phyloP scores from a whole-genome alignment of 2,113 vertebrate genomes.

The Ascaphus truei region DNA sequence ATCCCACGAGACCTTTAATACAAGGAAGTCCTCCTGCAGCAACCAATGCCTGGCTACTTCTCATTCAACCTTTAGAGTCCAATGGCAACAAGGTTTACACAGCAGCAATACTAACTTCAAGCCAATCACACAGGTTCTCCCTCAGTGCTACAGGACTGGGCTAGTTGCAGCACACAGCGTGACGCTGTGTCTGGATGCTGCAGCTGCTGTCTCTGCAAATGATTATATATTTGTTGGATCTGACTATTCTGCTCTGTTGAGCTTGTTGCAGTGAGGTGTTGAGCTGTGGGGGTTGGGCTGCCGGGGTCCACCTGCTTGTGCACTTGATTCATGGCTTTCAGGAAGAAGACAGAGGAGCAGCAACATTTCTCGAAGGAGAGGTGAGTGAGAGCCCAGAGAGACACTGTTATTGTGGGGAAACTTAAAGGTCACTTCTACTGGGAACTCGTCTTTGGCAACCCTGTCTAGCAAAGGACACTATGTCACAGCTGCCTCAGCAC shows the following conservation, averaged over 20 bases:
- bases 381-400: no score
- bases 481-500: no score
- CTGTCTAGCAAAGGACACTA: no score
- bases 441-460: no score
- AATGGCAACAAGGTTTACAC: not conserved
- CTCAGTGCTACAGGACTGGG: not conserved
- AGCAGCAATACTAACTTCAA: not conserved
- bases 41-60: not conserved
- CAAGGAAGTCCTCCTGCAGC: not conserved
- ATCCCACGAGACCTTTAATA: not conserved
- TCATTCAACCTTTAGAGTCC: not conserved
- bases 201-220: not conserved
- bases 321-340: constrained; percentile 67
- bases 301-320: no score
- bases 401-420: no score
- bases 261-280: not conserved
- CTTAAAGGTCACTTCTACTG: no score
- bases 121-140: constrained; percentile 1
- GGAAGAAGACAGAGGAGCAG: constrained; percentile 45
- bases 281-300: not conserved
- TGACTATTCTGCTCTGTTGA: not conserved
- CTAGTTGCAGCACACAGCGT: not conserved
- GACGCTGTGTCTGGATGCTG: not conserved
- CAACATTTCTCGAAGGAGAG: constrained; percentile 51
- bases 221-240: not conserved